phyloP scores from a whole-genome alignment of 2,797 vertebrate genomes.

The Hemitrygon akajei region DNA sequence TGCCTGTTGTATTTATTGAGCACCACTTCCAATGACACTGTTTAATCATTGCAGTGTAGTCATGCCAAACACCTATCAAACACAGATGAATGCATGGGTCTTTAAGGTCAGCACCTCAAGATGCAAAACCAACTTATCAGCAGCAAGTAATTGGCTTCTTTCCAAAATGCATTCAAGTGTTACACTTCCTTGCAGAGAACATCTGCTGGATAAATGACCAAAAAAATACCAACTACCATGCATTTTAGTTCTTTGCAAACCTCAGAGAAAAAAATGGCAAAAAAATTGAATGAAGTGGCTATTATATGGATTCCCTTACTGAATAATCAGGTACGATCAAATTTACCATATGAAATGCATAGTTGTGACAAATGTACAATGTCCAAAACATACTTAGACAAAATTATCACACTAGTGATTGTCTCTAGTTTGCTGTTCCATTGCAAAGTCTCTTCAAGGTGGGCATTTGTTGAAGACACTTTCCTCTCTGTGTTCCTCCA shows the following conservation, averaged over 20 bases:
- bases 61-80: neutral
- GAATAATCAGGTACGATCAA: neutral
- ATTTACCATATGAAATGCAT: neutral
- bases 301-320: neutral
- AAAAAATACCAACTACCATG: neutral
- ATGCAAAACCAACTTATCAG: neutral
- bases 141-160: neutral
- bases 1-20: constrained; percentile 7
- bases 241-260: neutral
- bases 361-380: neutral
- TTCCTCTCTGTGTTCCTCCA: too few species aligned
- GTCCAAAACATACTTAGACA: neutral
- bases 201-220: neutral
- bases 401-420: neutral
- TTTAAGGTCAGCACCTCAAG: constrained; percentile 10
- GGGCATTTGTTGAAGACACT: too few species aligned
- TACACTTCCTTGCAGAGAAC: neutral
- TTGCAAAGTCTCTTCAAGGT: too few species aligned
- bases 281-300: neutral
- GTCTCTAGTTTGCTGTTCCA: too few species aligned
- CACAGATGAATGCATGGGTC: neutral
- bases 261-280: neutral
- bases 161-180: neutral
- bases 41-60: neutral
- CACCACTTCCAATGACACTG: neutral